Base-by-base conservation (phyloP, 2,888 invertebrate species). In the Philonicus albiceps region DNA sequence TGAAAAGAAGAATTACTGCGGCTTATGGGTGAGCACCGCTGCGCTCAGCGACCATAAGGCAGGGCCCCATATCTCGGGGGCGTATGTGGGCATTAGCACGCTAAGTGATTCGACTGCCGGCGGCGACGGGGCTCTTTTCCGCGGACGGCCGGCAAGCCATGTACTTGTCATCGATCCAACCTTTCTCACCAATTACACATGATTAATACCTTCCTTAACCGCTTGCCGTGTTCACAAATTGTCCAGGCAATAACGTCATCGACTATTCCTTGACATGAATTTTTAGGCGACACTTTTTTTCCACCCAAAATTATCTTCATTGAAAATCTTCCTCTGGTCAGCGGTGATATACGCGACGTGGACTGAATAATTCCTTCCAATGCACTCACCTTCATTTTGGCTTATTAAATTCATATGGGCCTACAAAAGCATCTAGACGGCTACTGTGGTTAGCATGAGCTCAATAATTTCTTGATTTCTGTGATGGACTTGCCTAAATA, bases 161-260 rank as follows among this genome's bases (percentile, higher is more conserved):
- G 55, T 81, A 81, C 81, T 81, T 64, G 81, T 81, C 81, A 34
- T 81, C 81, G 81, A 34, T 8, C 11, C 19, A 81, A 81, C 81
- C 81, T 81, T 55, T 64, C 64, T 64, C 27, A 27, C 64, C 55
- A 81, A 81, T 81, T 81, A 81, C 55, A 30, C 34, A 55, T 81
- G 81, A 81, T 81, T 81, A 81, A 81, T 81, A 81, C 81, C 81
- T 81, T 81, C 81, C 81, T 81, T 81, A 55, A 81, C 34, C 53
- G 64, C 19, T 30, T n/a, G 22, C 4, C 81, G 53, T n/a, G 81
- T 55, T 34, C 64, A 34, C 22, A 34, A 55, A 64, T 81, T 34
- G 34, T 53, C 16, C 49, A 11, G 55, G 19, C 11, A 22, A 55
- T 81, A 64, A 34, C 81, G 81, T 81, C 81, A 81, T 81, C 81